These are phyloP conservation scores for fruit fly (Drosophila melanogaster) DNA, from an alignment of 1,140 invertebrate genomes.

Conservation along the genomic window DNA sequence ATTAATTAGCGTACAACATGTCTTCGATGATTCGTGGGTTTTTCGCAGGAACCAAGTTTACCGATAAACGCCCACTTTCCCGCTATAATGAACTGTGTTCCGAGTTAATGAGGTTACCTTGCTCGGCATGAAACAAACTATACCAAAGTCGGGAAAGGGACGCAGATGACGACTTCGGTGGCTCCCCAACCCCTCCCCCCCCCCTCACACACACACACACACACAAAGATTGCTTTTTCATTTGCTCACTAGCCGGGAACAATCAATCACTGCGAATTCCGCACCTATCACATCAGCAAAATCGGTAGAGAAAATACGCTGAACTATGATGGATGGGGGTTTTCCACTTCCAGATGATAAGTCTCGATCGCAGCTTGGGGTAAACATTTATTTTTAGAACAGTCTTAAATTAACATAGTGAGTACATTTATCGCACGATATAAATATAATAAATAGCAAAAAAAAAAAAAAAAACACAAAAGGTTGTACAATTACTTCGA, in stretches of 20 bases:
- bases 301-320: neutral
- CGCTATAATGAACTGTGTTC: too few species aligned
- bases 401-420: neutral
- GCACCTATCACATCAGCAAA: neutral
- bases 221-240: neutral
- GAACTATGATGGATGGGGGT: neutral
- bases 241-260: neutral
- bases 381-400: too few species aligned
- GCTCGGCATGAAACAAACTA: neutral
- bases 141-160: too few species aligned
- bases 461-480: constrained; percentile 9
- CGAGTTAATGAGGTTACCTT: neutral
- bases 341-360: neutral
- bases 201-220: too few species aligned
- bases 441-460: constrained; percentile 16
- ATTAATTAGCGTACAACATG: too few species aligned
- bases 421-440: neutral
- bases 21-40: too few species aligned
- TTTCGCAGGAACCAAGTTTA: too few species aligned
- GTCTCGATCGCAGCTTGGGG: too few species aligned
- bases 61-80: too few species aligned
- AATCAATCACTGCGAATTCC: constrained; percentile 2
- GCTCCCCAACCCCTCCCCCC: neutral
- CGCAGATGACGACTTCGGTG: too few species aligned
- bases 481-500: too few species aligned